A percentile compares a stretch with the other conserved stretches of the same genome.
Evolutionary conservation across 2,113 vertebrate genomes (phyloP).

Genomic region (Ochotona princeps): DNA sequence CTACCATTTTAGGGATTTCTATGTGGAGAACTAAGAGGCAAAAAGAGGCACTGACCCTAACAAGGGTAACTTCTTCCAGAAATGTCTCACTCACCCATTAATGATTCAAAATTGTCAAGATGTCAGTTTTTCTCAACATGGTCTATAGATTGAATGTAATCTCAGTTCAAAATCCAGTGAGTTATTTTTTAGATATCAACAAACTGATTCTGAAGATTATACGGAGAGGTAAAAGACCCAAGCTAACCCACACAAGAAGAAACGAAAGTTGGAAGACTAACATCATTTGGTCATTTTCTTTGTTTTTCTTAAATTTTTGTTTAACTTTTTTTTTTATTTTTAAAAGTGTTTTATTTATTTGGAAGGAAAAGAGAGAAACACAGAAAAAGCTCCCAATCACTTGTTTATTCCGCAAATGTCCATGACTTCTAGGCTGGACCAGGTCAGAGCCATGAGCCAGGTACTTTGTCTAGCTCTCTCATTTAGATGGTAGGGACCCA

Average conservation of each 20-base stretch:
- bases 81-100: neutral
- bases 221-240: neutral
- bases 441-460: too few relatives aligned
- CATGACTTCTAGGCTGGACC: too few relatives aligned
- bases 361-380: too few relatives aligned
- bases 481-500: too few relatives aligned
- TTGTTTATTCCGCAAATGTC: too few relatives aligned
- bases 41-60: neutral
- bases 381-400: too few relatives aligned
- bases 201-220: neutral
- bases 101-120: neutral
- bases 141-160: neutral
- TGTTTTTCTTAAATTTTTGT: too few relatives aligned
- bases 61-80: neutral
- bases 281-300: too few relatives aligned
- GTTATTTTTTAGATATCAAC: neutral
- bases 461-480: too few relatives aligned
- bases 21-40: neutral
- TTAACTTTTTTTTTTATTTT: too few relatives aligned
- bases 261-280: neutral
- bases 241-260: neutral
- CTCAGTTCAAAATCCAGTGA: neutral
- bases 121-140: neutral
- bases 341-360: too few relatives aligned
- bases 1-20: neutral